These are phyloP conservation scores for Sphaeramia orbicularis DNA, from an alignment of 2,797 vertebrate genomes.

Conservation along the genomic window DNA sequence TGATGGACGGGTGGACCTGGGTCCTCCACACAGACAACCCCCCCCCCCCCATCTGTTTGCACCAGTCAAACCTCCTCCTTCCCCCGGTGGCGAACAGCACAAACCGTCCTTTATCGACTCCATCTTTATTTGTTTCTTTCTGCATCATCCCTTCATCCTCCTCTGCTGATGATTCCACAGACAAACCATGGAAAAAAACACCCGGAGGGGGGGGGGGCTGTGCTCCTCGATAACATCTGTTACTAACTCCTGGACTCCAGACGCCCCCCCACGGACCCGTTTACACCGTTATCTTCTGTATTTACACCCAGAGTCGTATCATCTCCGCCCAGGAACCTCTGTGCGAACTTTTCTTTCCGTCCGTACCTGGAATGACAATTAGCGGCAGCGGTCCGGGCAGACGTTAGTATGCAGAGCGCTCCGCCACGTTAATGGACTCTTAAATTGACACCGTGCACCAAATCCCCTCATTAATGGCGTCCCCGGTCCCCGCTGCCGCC, in stretches of 20 bases:
- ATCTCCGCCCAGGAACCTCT: no score
- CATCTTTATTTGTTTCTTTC: slow-evolving; percentile 43
- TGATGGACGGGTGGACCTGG: no score
- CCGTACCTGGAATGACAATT: slow-evolving; percentile 85
- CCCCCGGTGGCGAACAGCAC: slow-evolving; percentile 21
- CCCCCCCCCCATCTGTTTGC: no score
- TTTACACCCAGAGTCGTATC: no score
- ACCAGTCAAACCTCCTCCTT: slow-evolving; percentile 39
- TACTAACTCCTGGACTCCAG: slow-evolving; percentile 68
- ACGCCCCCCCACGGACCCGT: slow-evolving; percentile 61
- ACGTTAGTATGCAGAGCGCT: slow-evolving; percentile 87
- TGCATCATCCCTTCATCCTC: slow-evolving; percentile 28
- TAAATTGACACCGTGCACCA: slow-evolving; percentile 87
- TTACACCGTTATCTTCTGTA: slow-evolving; percentile 48
- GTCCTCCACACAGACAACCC: no score
- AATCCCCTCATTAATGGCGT: slow-evolving; percentile 88
- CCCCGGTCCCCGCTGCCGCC: slow-evolving; percentile 74
- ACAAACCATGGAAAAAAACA: slow-evolving; percentile 68
- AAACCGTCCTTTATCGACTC: slow-evolving; percentile 40
- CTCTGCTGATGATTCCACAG: slow-evolving; percentile 50
- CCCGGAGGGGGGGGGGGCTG: slow-evolving; percentile 67
- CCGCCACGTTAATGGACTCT: slow-evolving; percentile 91
- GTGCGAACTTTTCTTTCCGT: slow-evolving; percentile 81
- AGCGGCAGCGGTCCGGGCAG: slow-evolving; percentile 80
- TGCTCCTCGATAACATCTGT: slow-evolving; percentile 71